phyloP scores from a whole-genome alignment of 2,797 vertebrate species.

The Geotrypetes seraphini region DNA sequence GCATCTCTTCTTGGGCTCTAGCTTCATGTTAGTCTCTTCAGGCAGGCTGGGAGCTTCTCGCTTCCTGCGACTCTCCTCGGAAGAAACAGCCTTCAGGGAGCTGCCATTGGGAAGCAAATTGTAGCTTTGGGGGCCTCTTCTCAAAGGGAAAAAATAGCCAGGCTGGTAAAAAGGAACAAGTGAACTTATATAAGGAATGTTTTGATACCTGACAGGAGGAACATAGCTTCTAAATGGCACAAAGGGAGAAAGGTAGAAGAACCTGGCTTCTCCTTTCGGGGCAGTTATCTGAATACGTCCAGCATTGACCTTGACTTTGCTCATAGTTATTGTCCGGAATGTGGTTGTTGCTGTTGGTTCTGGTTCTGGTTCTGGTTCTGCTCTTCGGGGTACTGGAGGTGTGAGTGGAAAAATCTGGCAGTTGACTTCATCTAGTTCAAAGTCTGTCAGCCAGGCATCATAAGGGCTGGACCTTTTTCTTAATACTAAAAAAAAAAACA shows the following conservation, averaged over 20 bases:
- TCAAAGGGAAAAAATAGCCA: no score
- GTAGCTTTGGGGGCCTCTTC: neutral
- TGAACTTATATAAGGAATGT: neutral
- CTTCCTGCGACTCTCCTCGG: conserved; percentile 24
- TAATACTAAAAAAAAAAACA: conserved; percentile 13
- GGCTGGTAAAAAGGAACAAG: neutral
- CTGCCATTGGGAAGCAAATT: neutral
- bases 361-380: no score
- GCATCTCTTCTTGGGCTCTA: neutral
- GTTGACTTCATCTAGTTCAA: neutral
- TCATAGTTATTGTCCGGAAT: no score
- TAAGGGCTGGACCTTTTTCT: neutral
- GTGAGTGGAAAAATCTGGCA: conserved; percentile 30
- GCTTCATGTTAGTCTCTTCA: neutral
- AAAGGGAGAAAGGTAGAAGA: conserved; percentile 2
- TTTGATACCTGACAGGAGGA: neutral
- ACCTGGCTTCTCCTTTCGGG: neutral
- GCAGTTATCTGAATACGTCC: neutral
- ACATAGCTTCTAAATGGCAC: neutral
- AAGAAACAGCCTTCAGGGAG: conserved; percentile 16
- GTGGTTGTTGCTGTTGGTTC: neutral
- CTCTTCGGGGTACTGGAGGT: conserved; percentile 1
- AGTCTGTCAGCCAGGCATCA: neutral
- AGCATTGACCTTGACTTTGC: neutral
- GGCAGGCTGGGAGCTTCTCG: neutral